Evolutionary conservation across 2,888 invertebrate species (phyloP).

Genomic region (Xanthia togata): DNA sequence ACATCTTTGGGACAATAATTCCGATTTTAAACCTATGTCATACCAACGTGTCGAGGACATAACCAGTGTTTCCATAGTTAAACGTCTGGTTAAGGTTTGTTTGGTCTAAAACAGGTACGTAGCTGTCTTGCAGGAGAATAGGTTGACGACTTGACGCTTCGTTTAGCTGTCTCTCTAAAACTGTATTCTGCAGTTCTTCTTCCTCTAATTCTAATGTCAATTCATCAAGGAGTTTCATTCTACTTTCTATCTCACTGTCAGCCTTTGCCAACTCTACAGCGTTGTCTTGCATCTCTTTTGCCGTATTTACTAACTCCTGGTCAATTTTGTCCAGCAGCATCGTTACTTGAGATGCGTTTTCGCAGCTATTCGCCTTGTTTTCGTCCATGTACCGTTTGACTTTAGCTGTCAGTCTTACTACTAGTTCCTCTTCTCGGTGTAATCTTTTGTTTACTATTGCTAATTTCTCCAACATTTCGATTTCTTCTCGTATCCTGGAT

Average conservation of each 20-base stretch:
- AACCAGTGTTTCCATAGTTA: slow-evolving; percentile 73
- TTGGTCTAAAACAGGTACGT: slow-evolving; percentile 86
- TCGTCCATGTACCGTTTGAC: slow-evolving; percentile 91
- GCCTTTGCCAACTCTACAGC: slow-evolving; percentile 87
- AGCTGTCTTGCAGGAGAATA: slow-evolving; percentile 85
- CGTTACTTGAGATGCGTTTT: slow-evolving; percentile 86
- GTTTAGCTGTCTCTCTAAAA: slow-evolving; percentile 86
- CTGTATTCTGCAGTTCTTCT: slow-evolving; percentile 87
- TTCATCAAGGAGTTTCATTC: slow-evolving; percentile 89
- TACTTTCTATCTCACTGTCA: slow-evolving; percentile 88
- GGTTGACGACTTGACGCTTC: slow-evolving; percentile 87
- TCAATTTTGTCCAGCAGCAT: slow-evolving; percentile 89
- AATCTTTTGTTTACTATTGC: slow-evolving; percentile 93
- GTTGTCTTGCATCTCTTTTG: slow-evolving; percentile 89
- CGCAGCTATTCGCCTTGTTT: slow-evolving; percentile 87
- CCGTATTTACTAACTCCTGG: slow-evolving; percentile 86
- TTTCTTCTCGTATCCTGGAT: slow-evolving; percentile 91
- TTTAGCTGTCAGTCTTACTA: slow-evolving; percentile 92
- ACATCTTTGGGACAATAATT: slow-evolving; percentile 68
- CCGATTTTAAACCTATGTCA: slow-evolving; percentile 78
- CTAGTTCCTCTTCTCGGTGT: slow-evolving; percentile 93
- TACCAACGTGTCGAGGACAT: slow-evolving; percentile 88
- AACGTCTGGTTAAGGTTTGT: slow-evolving; percentile 68
- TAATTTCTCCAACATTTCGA: slow-evolving; percentile 93
- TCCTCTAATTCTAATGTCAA: slow-evolving; percentile 89